Evolutionary conservation across 2,113 vertebrate genomes (phyloP), one percentile per base, ranked within the genome.

Genomic region (Poeciliopsis prolifica): DNA sequence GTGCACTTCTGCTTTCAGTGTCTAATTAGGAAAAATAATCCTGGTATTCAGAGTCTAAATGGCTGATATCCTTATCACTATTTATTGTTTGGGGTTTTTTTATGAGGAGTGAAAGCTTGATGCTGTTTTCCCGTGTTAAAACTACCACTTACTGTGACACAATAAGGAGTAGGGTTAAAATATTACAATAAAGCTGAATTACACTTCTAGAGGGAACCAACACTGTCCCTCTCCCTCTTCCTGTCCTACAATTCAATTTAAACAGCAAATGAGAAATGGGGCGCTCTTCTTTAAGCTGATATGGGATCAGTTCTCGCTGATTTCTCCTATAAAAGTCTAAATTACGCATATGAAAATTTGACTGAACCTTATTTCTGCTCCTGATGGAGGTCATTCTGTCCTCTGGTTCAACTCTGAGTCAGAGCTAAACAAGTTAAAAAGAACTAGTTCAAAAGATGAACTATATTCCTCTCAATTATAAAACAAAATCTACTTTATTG

Each of bases 1-100:
- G 19, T 1, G 1, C 24, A 74, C 11, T 61, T 72, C 24, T 33
- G 28, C 33, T 74, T 48, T 62, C 61, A 69, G n/a, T 15, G 54
- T 63, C 14, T 69, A 44, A 37, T 67, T 44, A 67, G 28, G 65
- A 69, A n/a, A 69, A 29, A 58, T 69, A 33, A 67, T 28, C 12
- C 10, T 44, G 48, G 29, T 13, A 17, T 17, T 17, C 14, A 42
- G 37, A 51, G 22, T 37, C 35, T 22, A 54, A 68, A n/a, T 51
- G 61, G 72, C 28, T 3, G 2, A 35, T 42, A 68, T 75, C 66
- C 62, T 70, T 14, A 10, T 40, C 6, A 26, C 14, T 33, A 8
- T 74, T 33, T 65, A 3, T 63, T 28, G n/a, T 48, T 17, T 33
- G 40, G 58, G 40, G 1, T 77, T 48, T 63, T 58, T 54, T 19